Conservation (phyloP, 2,888 invertebrate species). For the Dasypolia templi region DNA sequence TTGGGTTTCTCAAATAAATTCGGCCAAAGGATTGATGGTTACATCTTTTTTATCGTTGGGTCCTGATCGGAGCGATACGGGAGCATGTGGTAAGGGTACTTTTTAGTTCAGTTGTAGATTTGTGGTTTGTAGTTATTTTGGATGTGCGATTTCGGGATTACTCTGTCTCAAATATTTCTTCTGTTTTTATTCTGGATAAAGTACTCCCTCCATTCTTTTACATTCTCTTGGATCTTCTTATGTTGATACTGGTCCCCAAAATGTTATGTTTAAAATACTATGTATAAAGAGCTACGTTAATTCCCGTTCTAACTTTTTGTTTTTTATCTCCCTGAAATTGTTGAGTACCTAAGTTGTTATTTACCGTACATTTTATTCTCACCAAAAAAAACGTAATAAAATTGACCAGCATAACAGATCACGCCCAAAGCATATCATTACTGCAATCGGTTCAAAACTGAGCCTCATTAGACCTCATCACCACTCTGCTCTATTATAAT, state of each 20-base stretch:
- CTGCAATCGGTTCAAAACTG: constrained; percentile 54
- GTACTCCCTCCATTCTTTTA: too few species aligned
- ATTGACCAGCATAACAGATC: constrained; percentile 57
- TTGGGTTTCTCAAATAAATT: constrained; percentile 80
- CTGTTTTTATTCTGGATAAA: neutral
- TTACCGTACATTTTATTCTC: constrained; percentile 1
- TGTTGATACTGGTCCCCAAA: neutral
- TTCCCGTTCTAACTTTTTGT: neutral
- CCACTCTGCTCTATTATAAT: constrained; percentile 61
- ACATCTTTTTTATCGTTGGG: constrained; percentile 73
- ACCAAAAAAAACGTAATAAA: constrained; percentile 52
- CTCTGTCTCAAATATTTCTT: too few species aligned
- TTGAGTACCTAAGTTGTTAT: neutral
- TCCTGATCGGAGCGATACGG: constrained; percentile 60
- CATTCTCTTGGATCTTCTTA: neutral
- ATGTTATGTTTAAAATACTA: neutral
- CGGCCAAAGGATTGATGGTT: constrained; percentile 78
- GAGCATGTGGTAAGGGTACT: constrained; percentile 41
- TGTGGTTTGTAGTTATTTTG: constrained; percentile 20
- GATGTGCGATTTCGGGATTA: neutral
- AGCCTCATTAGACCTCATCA: constrained; percentile 61
- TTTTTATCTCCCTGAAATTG: neutral
- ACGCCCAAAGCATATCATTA: constrained; percentile 60
- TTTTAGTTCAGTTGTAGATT: neutral
- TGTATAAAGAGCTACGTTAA: neutral